Percentiles rank a stretch among this genome's conserved stretches.
phyloP scores from a whole-genome alignment of 2,888 invertebrate genomes.

The Tholera decimalis region DNA sequence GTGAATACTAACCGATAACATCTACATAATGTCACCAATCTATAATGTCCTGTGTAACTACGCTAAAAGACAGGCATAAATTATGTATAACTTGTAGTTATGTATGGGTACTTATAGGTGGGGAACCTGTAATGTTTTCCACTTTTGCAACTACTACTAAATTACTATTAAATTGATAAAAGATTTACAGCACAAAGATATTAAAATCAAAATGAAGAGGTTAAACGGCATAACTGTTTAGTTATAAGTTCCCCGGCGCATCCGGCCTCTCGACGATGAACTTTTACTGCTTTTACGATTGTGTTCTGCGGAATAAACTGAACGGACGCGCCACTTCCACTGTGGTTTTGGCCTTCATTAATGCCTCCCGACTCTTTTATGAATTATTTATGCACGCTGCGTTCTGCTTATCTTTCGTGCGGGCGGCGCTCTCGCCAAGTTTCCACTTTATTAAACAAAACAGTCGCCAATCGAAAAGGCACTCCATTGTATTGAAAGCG shows the following conservation, averaged over 20 bases:
- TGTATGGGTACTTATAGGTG: background rate
- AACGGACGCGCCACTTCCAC: slow-evolving; percentile 72
- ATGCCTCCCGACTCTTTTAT: slow-evolving; percentile 85
- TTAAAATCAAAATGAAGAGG: slow-evolving; percentile 39
- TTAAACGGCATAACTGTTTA: slow-evolving; percentile 55
- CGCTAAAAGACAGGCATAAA: slow-evolving; percentile 34
- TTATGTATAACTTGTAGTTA: slow-evolving; percentile 3
- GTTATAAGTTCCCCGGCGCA: slow-evolving; percentile 57
- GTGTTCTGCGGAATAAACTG: slow-evolving; percentile 67
- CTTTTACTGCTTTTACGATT: slow-evolving; percentile 73
- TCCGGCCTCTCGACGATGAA: slow-evolving; percentile 65
- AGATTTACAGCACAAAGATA: slow-evolving; percentile 26
- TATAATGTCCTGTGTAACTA: slow-evolving; percentile 33
- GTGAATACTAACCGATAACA: slow-evolving; percentile 63
- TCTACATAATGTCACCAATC: slow-evolving; percentile 55
- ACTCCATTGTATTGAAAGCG: slow-evolving; percentile 86
- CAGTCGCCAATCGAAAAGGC: slow-evolving; percentile 80
- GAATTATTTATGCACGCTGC: slow-evolving; percentile 87
- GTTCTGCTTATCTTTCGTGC: slow-evolving; percentile 81
- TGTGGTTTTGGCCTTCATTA: slow-evolving; percentile 85
- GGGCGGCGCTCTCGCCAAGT: slow-evolving; percentile 76
- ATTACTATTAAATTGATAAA: slow-evolving; percentile 28
- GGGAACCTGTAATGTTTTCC: slow-evolving; percentile 24
- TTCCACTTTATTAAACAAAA: slow-evolving; percentile 88
- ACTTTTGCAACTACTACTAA: slow-evolving; percentile 30